Base-by-base conservation (phyloP, 2,113 vertebrate genomes). In the Apeltes quadracus region DNA sequence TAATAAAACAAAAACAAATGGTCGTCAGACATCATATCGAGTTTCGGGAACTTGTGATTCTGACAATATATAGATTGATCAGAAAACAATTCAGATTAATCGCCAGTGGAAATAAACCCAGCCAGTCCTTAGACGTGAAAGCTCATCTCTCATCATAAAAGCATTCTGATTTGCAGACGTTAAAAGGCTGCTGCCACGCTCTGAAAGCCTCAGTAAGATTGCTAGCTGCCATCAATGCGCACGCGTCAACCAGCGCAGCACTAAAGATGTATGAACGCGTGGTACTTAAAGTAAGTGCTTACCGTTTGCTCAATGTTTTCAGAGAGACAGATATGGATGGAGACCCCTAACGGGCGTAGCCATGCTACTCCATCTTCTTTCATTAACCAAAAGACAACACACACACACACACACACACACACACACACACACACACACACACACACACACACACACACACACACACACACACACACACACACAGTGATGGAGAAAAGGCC, bases 291-390 rank as follows among this genome's bases (percentile, higher is more conserved):
- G 20, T 18, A 54, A 50, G 20, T 0, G 29, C 4, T 25, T 68
- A 38, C 70, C 22, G 27, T 25, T 55, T 6, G 48, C 7, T 2
- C 15, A 71, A 61, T 25, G 25, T 38, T 71, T 64, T 44, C 46
- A 72, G 44, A 22, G 16, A 39, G 81, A 76, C 56, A 41, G 43
- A 63, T 51, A 78, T 46, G 34, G 68, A 81, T 70, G 61, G 48
- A 54, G 39, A 15, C 29, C 32, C 9, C 50, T 27, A 69, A 66
- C 22, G 54, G 53, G 59, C 54, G 71, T 27, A 27, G 56, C 57
- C 23, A 58, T 2, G 32, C 50, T 44, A 53, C 87, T 85, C 71
- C 61, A 85, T 85, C 78, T 76, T 55, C 34, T 54, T 57, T 82
- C 70, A 71, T 85, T 81, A 79, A 56, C 15, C 13, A 0, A 53